Percentiles rank a stretch among this genome's conserved stretches.
Evolutionary conservation across 2,888 invertebrate species (phyloP).

Genomic region (Temnothorax rugatulus): DNA sequence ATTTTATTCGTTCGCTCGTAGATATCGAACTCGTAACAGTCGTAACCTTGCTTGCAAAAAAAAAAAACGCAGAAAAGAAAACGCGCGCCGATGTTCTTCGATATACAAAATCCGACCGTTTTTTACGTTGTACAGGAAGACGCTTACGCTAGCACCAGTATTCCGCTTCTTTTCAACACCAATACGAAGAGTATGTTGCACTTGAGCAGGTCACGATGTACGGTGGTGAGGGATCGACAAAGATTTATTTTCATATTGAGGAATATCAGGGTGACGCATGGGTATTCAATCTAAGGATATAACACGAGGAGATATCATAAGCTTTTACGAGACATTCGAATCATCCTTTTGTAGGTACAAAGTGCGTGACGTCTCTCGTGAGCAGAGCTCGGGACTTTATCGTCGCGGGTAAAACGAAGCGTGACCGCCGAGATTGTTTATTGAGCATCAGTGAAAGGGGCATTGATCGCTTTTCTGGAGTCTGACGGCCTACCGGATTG

Average conservation of each 20-base stretch:
- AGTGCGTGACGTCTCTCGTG: neutral
- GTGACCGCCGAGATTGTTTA: neutral
- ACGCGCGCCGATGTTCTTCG: conserved; percentile 36
- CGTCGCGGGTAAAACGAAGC: neutral
- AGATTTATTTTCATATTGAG: conserved; percentile 78
- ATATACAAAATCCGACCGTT: conserved; percentile 22
- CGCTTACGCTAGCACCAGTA: conserved; percentile 6
- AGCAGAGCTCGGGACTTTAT: conserved; percentile 1
- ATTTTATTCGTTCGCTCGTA: conserved; percentile 19
- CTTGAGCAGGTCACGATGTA: conserved; percentile 45
- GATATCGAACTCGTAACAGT: conserved; percentile 8
- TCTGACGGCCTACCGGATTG: conserved; percentile 41
- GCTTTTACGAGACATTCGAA: conserved; percentile 41
- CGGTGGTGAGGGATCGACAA: conserved; percentile 57
- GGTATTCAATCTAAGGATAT: conserved; percentile 65
- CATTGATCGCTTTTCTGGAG: conserved; percentile 25
- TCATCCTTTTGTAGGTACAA: conserved; percentile 44
- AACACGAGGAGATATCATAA: conserved; percentile 53
- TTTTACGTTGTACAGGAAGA: neutral
- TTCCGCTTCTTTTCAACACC: conserved; percentile 51
- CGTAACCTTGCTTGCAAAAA: conserved; percentile 4
- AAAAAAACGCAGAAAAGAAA: neutral
- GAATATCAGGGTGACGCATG: conserved; percentile 77
- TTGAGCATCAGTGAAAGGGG: neutral
- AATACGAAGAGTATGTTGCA: conserved; percentile 58